These are phyloP conservation scores for Sebastes jordani DNA, from an alignment of 2,797 vertebrate genomes.

Conservation along the genomic window DNA sequence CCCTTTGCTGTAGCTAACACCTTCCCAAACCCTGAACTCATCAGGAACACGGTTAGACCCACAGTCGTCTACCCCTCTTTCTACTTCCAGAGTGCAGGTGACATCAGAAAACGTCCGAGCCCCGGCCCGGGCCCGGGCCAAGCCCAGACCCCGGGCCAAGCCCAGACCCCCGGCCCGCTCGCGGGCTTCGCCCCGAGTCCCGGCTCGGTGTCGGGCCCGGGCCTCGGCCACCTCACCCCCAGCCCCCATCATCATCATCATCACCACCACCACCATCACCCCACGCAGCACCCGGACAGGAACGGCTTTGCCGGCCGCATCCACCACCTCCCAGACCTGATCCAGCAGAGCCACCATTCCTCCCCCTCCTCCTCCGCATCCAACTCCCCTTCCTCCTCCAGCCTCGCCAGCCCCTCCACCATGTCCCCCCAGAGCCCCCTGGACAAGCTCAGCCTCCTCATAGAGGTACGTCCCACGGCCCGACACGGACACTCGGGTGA, in stretches of 20 bases:
- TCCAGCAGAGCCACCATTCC: slow-evolving; percentile 99
- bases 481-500: neutral
- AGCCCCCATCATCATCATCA: slow-evolving; percentile 68
- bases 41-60: slow-evolving; percentile 81
- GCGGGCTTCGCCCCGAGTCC: slow-evolving; percentile 64
- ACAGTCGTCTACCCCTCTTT: slow-evolving; percentile 96
- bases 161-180: slow-evolving; percentile 41
- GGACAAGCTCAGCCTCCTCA: slow-evolving; percentile 76
- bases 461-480: slow-evolving; percentile 76
- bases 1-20: slow-evolving; percentile 66
- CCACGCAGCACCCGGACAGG: slow-evolving; percentile 89
- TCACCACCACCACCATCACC: slow-evolving; percentile 73
- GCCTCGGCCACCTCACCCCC: slow-evolving; percentile 61
- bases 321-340: slow-evolving; percentile 99
- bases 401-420: slow-evolving; percentile 84
- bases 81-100: slow-evolving; percentile 98
- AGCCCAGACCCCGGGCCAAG: slow-evolving; percentile 49
- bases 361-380: slow-evolving; percentile 94
- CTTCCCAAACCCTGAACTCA: slow-evolving; percentile 64
- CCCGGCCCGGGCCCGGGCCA: slow-evolving; percentile 57
- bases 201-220: slow-evolving; percentile 47
- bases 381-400: slow-evolving; percentile 89
- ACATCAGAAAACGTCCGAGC: slow-evolving; percentile 86
- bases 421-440: slow-evolving; percentile 91
- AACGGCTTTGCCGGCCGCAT: slow-evolving; percentile 96